These are phyloP conservation scores for Eupithecia inturbata DNA, from an alignment of 2,888 invertebrate species.

Conservation along the genomic window DNA sequence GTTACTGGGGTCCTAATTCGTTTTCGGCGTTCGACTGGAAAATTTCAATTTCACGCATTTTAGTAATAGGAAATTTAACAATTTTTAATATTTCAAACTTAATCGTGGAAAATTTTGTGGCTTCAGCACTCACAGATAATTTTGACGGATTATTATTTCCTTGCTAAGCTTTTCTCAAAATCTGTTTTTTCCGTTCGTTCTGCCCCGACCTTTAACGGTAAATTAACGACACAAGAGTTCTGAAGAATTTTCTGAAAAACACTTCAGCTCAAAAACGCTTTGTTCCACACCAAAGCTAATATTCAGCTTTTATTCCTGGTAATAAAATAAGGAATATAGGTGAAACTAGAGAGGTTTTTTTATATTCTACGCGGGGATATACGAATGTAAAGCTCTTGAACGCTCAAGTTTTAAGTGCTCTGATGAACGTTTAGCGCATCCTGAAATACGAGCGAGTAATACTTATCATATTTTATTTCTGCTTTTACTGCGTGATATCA, in stretches of 20 bases:
- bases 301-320: slow-evolving; percentile 8
- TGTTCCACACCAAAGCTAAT: slow-evolving; percentile 1
- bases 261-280: slow-evolving; percentile 6
- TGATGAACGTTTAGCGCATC: slow-evolving; percentile 32
- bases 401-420: slow-evolving; percentile 20
- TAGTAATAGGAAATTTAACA: not conserved
- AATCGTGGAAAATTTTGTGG: not conserved
- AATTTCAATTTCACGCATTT: slow-evolving; percentile 20
- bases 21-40: slow-evolving; percentile 16
- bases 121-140: not conserved
- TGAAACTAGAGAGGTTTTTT: slow-evolving; percentile 5
- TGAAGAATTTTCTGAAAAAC: not conserved
- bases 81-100: slow-evolving; percentile 4
- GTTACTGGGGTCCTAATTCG: not conserved
- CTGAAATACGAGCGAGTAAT: slow-evolving; percentile 33
- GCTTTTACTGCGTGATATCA: slow-evolving; percentile 22
- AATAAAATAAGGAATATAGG: slow-evolving; percentile 14
- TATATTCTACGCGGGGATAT: slow-evolving; percentile 11
- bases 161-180: not conserved
- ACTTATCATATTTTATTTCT: slow-evolving; percentile 25
- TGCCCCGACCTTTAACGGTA: not conserved
- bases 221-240: not conserved
- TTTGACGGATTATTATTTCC: not conserved
- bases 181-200: slow-evolving; percentile 2
- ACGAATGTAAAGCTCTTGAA: slow-evolving; percentile 15